phyloP scores from a whole-genome alignment of 2,113 vertebrate genomes.

The Hypocryptadius cinnamomeus region DNA sequence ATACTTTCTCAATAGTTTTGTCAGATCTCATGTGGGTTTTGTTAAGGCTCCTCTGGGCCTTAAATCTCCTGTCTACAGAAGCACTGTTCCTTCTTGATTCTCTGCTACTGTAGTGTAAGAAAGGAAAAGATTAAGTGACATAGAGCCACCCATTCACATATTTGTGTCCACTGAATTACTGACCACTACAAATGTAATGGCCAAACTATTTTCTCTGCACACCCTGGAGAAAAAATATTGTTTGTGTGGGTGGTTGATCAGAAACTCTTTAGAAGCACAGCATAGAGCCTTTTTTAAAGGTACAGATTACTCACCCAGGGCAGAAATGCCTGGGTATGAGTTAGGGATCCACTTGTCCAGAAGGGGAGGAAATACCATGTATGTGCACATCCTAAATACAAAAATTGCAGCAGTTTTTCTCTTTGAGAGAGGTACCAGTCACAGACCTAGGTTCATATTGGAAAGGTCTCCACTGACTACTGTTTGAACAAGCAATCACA shows the following conservation, averaged over 20 bases:
- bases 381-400: neutral
- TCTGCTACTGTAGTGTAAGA: neutral
- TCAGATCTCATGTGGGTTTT: neutral
- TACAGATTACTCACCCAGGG: neutral
- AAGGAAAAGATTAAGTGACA: neutral
- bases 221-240: neutral
- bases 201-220: neutral
- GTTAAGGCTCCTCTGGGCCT: neutral
- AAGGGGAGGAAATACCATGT: neutral
- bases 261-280: neutral
- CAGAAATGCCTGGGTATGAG: neutral
- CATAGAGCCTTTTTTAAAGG: neutral
- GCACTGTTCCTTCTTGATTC: neutral
- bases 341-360: neutral
- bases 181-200: neutral
- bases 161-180: neutral
- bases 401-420: neutral
- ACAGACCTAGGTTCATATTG: neutral
- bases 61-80: neutral
- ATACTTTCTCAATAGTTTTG: neutral
- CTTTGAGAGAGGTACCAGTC: neutral
- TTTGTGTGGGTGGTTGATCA: neutral
- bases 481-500: neutral
- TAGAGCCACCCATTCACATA: fast-evolving
- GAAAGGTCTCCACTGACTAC: neutral